Conservation (phyloP, 2,113 vertebrate species). For the Daphoenositta chrysoptera region DNA sequence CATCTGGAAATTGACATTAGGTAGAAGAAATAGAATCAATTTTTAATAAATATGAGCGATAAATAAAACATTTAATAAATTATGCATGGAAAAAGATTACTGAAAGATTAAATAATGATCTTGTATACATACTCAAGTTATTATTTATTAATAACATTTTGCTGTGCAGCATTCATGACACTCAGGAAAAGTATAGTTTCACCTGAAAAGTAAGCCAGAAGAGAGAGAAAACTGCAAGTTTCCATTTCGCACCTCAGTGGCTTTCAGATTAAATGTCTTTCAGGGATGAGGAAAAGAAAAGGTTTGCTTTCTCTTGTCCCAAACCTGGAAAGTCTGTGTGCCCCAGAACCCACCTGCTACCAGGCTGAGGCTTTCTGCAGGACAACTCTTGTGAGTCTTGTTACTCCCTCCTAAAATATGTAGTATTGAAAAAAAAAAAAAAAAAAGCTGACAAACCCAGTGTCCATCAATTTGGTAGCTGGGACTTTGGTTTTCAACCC, state of each 20-base stretch:
- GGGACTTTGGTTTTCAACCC: neutral
- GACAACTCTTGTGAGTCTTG: neutral
- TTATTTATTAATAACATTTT: slow-evolving; percentile 56
- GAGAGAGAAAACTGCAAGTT: neutral
- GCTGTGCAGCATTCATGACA: neutral
- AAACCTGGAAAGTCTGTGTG: neutral
- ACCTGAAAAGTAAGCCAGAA: neutral
- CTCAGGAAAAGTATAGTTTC: neutral
- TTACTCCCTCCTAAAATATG: neutral
- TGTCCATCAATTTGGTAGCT: neutral
- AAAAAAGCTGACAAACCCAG: neutral
- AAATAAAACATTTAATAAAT: slow-evolving; percentile 70
- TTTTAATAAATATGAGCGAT: slow-evolving; percentile 65
- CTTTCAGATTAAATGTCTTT: neutral
- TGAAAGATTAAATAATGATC: slow-evolving; percentile 68
- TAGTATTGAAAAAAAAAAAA: neutral
- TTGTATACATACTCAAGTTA: slow-evolving; percentile 46
- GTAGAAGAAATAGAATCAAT: slow-evolving; percentile 61
- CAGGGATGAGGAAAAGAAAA: neutral
- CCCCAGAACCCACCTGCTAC: neutral
- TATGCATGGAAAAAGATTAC: slow-evolving; percentile 58
- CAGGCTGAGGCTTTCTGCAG: neutral
- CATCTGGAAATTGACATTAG: slow-evolving; percentile 33
- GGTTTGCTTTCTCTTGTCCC: neutral
- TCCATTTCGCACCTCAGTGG: neutral